These are phyloP conservation scores for Drosophila sproati DNA, from an alignment of 1,140 invertebrate genomes.

Conservation along the genomic window DNA sequence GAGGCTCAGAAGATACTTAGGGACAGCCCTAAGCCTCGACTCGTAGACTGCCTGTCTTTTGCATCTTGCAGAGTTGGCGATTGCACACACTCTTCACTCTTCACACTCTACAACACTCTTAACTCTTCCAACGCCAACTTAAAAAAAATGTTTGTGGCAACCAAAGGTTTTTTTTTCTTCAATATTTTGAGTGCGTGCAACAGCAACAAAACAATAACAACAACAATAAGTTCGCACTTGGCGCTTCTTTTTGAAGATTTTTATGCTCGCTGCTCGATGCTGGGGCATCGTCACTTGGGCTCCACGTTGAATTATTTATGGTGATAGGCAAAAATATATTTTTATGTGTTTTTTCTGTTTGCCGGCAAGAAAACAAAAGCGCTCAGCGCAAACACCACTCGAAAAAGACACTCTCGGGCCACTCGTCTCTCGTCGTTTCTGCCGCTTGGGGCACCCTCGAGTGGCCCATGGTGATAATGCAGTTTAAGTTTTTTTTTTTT, in stretches of 20 bases:
- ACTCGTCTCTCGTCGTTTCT: conserved; percentile 52
- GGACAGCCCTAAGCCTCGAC: conserved; percentile 61
- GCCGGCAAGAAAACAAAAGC: conserved; percentile 77
- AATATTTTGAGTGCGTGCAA: conserved; percentile 77
- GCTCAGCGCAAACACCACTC: conserved; percentile 66
- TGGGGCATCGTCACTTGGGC: conserved; percentile 11
- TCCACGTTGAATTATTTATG: conserved; percentile 79
- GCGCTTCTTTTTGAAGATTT: conserved; percentile 82
- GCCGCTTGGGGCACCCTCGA: conserved; percentile 27
- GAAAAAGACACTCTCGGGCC: conserved; percentile 73
- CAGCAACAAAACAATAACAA: conserved; percentile 33
- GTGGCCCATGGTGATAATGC: conserved; percentile 76
- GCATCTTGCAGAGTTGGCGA: conserved; percentile 41
- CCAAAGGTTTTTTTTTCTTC: conserved; percentile 46
- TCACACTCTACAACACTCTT: conserved; percentile 38
- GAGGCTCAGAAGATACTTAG: conserved; percentile 41
- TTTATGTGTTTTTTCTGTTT: conserved; percentile 61
- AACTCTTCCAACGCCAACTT: conserved; percentile 60
- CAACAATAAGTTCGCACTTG: conserved; percentile 68
- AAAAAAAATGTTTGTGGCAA: conserved; percentile 58
- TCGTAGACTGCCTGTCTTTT: conserved; percentile 77
- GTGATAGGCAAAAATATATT: conserved; percentile 82
- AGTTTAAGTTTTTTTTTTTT: conserved; percentile 59
- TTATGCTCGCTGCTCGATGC: conserved; percentile 42
- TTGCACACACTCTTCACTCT: conserved; percentile 41